Evolutionary conservation across 2,797 vertebrate genomes (phyloP), one percentile per base, ranked within the genome.

Genomic region (Paratrypauchen microcephalus): DNA sequence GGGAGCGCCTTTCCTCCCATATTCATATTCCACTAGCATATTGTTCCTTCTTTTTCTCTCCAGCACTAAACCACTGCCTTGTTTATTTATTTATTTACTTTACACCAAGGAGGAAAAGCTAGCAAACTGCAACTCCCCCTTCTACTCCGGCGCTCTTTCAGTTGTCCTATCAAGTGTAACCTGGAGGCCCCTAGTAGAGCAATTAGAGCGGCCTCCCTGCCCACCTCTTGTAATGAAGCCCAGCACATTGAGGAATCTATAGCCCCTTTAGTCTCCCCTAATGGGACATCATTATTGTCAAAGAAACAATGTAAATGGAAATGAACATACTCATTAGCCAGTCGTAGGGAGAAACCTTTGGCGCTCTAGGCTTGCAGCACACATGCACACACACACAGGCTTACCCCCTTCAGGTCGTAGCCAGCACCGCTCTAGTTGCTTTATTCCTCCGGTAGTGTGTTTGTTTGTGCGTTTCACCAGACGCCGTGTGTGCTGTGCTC

Each of bases 291-390:
- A 98, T 99, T 99, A 98, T 98, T 98, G 97, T 98, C 97, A 97
- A 97, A 97, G 97, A 98, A 99, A 99, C 97, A 98, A 97, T 99
- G 97, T 97, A 98, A 97, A 99, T 98, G 97, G 96, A 99, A 99
- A 99, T 99, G 97, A 98, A 99, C 97, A 97, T 96, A 96, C 97
- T 99, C 97, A 99, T 99, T 99, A 98, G 97, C 95, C 93, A 97
- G 95, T 96, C 94, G 95, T 95, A 95, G 95, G 94, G 95, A 97
- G 87, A 96, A 96, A 96, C 96, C 90, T 90, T 90, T 90, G 86
- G 87, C 67, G 79, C 84, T 91, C 87, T 90, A 89, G 89, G 80
- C 86, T 88, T 86, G 86, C 87, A 82, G 79, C 72, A 80, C 71
- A 61, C 71, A 69, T 68, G 54, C 52, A 41, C 30, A 21, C 60